phyloP scores from a whole-genome alignment of 2,113 vertebrate genomes.

The Pseudopipra pipra region DNA sequence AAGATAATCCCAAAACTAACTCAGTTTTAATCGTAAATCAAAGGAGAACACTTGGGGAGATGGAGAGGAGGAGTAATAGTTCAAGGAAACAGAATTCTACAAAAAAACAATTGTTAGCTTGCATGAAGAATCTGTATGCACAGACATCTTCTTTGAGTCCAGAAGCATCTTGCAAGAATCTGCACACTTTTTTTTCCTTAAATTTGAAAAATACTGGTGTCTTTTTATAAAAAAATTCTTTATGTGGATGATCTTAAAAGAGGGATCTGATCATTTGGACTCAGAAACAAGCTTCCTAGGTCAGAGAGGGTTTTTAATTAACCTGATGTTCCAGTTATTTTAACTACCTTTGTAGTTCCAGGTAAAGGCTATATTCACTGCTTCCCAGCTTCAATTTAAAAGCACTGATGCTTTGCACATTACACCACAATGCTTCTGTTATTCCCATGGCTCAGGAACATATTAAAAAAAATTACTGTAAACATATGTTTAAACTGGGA shows the following conservation, averaged over 20 bases:
- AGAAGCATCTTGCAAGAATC: background rate
- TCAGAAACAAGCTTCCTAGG: background rate
- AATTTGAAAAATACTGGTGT: background rate
- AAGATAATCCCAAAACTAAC: background rate
- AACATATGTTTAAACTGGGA: background rate
- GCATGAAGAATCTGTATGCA: background rate
- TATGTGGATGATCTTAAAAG: background rate
- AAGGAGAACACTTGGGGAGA: background rate
- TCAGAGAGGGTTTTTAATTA: background rate
- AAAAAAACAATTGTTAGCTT: background rate
- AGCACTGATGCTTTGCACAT: background rate
- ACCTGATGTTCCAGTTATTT: background rate
- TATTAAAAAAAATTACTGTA: background rate
- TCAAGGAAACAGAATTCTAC: background rate
- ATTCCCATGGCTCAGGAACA: background rate
- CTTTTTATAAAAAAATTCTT: background rate
- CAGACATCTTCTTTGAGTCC: background rate
- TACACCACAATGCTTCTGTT: background rate
- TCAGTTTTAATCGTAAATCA: background rate
- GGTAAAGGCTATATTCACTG: background rate
- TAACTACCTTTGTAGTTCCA: slow-evolving; percentile 4
- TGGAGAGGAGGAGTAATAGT: background rate
- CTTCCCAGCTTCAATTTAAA: background rate
- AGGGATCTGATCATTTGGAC: background rate
- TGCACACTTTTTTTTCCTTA: background rate